These are phyloP conservation scores for Hyles lineata DNA, from an alignment of 2,888 invertebrate genomes.

Conservation along the genomic window DNA sequence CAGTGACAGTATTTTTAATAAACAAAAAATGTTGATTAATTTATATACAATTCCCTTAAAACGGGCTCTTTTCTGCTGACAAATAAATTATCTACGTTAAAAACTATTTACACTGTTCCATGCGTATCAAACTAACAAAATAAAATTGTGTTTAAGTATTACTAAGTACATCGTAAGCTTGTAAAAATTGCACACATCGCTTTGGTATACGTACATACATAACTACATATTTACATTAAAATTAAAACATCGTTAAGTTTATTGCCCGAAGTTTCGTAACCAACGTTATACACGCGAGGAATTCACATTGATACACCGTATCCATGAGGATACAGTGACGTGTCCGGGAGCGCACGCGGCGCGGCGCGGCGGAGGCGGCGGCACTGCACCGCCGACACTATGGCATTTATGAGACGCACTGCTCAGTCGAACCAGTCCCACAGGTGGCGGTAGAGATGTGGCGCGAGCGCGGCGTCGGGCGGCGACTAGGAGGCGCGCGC, in stretches of 20 bases:
- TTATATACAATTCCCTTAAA: constrained; percentile 40
- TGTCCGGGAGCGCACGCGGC: constrained; percentile 2
- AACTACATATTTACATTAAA: constrained; percentile 81
- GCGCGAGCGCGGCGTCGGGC: constrained; percentile 57
- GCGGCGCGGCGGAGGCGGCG: background rate
- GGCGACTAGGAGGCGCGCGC: constrained; percentile 76
- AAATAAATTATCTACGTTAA: constrained; percentile 36
- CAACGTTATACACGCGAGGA: constrained; percentile 44
- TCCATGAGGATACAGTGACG: background rate
- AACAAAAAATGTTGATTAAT: constrained; percentile 32
- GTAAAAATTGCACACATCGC: constrained; percentile 85
- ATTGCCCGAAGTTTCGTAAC: constrained; percentile 77
- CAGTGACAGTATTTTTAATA: background rate
- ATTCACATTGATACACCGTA: constrained; percentile 21
- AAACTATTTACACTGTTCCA: constrained; percentile 21
- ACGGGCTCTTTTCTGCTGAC: constrained; percentile 56
- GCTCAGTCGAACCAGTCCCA: constrained; percentile 81
- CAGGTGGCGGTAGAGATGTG: constrained; percentile 70
- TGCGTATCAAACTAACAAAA: constrained; percentile 51
- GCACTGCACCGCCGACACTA: background rate
- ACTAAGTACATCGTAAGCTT: constrained; percentile 78
- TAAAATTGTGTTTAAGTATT: constrained; percentile 63
- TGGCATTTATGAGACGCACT: constrained; percentile 34
- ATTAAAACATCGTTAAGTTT: constrained; percentile 69
- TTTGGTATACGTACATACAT: constrained; percentile 84